These are phyloP conservation scores for Tanypteryx hageni DNA, from an alignment of 2,888 invertebrate genomes.

Conservation along the genomic window DNA sequence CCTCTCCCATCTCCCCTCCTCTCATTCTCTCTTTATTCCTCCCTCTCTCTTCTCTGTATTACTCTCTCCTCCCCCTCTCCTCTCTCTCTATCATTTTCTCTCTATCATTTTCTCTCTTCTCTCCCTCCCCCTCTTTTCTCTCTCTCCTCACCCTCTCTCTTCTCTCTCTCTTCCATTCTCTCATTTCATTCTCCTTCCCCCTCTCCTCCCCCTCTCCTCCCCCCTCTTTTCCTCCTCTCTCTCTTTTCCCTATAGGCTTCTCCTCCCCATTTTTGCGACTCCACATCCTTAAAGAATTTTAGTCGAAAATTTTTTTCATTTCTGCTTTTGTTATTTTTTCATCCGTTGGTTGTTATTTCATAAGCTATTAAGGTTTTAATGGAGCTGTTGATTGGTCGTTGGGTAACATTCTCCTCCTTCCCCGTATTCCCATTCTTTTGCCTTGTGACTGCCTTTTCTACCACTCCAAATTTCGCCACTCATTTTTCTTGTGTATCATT, in stretches of 20 bases:
- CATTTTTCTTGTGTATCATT: no score
- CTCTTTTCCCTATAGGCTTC: neutral
- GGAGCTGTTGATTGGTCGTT: conserved; percentile 13
- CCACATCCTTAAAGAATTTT: neutral
- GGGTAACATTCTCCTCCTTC: neutral
- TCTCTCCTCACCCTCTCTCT: no score
- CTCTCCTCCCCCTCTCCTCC: neutral
- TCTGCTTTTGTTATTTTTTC: neutral
- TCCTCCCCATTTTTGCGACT: neutral
- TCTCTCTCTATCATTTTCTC: neutral
- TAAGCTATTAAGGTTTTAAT: conserved; percentile 16
- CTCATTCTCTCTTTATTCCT: neutral
- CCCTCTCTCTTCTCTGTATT: neutral
- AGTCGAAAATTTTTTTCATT: neutral
- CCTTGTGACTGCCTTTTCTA: neutral
- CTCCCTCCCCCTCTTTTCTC: neutral
- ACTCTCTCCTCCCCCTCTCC: neutral
- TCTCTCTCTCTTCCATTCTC: neutral
- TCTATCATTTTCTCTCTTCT: neutral
- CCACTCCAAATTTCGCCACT: neutral
- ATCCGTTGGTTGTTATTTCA: neutral
- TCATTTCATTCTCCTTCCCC: neutral
- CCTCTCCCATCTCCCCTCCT: neutral
- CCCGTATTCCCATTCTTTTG: neutral
- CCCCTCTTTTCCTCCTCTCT: neutral